A percentile compares a stretch with the other conserved stretches of the same genome.
These are phyloP conservation scores for Atta cephalotes DNA, from an alignment of 1,140 invertebrate genomes.

Conservation along the genomic window DNA sequence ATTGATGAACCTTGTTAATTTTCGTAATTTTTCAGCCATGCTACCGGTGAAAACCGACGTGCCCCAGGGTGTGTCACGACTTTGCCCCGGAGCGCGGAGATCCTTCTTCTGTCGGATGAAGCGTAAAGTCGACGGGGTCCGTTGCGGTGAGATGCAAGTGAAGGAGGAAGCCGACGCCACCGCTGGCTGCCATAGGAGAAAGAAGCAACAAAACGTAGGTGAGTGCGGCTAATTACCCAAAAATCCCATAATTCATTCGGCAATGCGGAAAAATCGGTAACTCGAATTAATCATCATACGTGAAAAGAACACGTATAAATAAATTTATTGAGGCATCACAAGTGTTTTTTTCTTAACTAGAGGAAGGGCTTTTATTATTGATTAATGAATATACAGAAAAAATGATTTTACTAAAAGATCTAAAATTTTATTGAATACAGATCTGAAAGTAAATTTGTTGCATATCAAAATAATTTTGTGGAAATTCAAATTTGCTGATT, in stretches of 20 bases:
- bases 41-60: slow-evolving; percentile 95
- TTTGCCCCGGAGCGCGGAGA: slow-evolving; percentile 95
- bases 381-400: not conserved
- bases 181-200: slow-evolving; percentile 88
- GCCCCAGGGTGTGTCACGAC: slow-evolving; percentile 90
- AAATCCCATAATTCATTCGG: not conserved
- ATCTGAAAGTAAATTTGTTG: no score
- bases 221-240: slow-evolving; percentile 66
- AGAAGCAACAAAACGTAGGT: slow-evolving; percentile 89
- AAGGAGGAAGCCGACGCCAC: slow-evolving; percentile 92
- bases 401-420: no score
- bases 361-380: not conserved
- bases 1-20: slow-evolving; percentile 17
- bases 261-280: not conserved
- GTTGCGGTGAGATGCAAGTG: slow-evolving; percentile 84
- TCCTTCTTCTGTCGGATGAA: slow-evolving; percentile 98
- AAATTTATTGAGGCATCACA: not conserved
- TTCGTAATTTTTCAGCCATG: slow-evolving; percentile 90
- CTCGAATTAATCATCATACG: not conserved
- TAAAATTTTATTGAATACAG: no score
- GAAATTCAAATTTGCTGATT: no score
- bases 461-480: no score
- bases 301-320: not conserved
- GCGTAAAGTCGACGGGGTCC: slow-evolving; percentile 87
- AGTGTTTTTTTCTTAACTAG: not conserved